These are phyloP conservation scores for Dryobotodes eremita DNA, from an alignment of 2,888 invertebrate species.

Conservation along the genomic window DNA sequence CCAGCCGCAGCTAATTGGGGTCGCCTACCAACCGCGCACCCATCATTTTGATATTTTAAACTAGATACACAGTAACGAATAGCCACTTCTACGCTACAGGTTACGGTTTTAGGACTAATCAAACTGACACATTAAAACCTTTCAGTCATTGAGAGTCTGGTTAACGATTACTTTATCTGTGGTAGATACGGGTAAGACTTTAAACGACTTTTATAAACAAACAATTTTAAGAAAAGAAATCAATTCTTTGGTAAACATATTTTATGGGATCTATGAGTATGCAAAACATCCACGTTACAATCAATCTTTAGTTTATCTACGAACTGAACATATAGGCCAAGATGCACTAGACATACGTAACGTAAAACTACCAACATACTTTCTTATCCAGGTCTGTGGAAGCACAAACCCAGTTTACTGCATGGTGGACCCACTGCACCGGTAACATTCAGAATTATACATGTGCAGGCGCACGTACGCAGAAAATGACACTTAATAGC, in stretches of 20 bases:
- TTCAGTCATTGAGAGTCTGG: not conserved
- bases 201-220: not conserved
- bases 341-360: not conserved
- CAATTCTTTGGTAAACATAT: not conserved
- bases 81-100: constrained; percentile 6
- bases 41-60: constrained; percentile 64
- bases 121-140: not conserved
- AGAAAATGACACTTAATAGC: constrained; percentile 78
- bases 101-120: constrained; percentile 33
- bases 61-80: constrained; percentile 20
- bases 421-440: constrained; percentile 70
- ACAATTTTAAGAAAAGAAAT: not conserved
- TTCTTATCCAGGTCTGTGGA: constrained; percentile 10
- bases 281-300: not conserved
- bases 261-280: not conserved
- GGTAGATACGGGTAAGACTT: not conserved
- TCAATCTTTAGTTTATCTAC: not conserved
- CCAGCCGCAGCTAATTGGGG: constrained; percentile 83
- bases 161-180: constrained; percentile 3
- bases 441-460: constrained; percentile 74
- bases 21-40: constrained; percentile 71
- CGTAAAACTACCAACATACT: not conserved
- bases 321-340: not conserved
- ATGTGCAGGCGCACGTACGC: constrained; percentile 74
- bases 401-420: constrained; percentile 34